Evolutionary conservation across 2,888 invertebrate genomes (phyloP), one percentile per base, ranked within the genome.

Genomic region (Pyrochroa serraticornis): DNA sequence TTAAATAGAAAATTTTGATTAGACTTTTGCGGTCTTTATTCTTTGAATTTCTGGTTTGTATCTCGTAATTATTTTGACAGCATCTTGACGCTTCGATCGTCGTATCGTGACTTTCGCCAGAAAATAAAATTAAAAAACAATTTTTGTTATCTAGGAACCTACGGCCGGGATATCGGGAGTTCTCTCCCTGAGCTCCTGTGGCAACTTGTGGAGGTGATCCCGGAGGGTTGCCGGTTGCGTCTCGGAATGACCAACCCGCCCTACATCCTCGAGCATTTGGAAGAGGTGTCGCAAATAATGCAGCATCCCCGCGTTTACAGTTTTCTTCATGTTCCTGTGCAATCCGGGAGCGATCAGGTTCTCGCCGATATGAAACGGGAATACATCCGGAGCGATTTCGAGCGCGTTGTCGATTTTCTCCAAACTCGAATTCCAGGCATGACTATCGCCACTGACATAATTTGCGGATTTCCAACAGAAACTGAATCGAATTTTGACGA

Each of bases 201-300:
- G 87, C 81, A 86, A 74, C 81, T 99, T n/a, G 91, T 97, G 0
- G 86, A 90, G 50, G 86, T 88, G 8, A 85, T 91, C 51, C 90
- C 91, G 0, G 80, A 86, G 36, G 88, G 89, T 6, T 92, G 92
- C 67, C 85, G 91, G 78, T 83, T 95, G 71, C 84, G 97, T 43
- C 84, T 97, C 31, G 99, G 98, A 8, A 99, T 98, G 95, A 98
- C 97, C 45, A 98, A 98, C 82, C 98, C 98, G 0, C 98, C 98
- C 0, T 99, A 99, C 77, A 98, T 99, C 57, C 81, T 97, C 53
- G 96, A 98, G 69, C 95, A 98, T 77, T 80, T 98, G 13, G 88
- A 91, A 77, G 92, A 95, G 75, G 92, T 98, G 51, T 89, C 94
- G 0, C 86, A 88, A 72, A 92, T 97, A 65, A 83, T 98, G 77